A percentile compares a stretch with the other conserved stretches of the same genome.
phyloP scores from a whole-genome alignment of 2,888 invertebrate species.

The Epirrita christyi region DNA sequence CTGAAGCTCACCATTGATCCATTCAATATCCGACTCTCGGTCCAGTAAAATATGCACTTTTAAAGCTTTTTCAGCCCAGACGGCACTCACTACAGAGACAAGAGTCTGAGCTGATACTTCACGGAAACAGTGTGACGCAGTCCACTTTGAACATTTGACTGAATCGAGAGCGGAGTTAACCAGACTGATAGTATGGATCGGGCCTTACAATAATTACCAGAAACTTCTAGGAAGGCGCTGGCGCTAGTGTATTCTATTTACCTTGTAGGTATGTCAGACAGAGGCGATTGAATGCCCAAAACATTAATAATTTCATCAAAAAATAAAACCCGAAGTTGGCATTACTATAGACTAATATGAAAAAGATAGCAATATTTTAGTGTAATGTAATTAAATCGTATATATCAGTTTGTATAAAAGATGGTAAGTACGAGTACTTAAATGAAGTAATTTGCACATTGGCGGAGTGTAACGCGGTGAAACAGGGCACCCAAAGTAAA shows the following conservation, averaged over 20 bases:
- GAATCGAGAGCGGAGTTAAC: slow-evolving; percentile 14
- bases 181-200: slow-evolving; percentile 21
- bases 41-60: neutral
- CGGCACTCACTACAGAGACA: neutral
- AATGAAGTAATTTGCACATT: slow-evolving; percentile 76
- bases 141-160: slow-evolving; percentile 2
- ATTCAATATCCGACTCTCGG: slow-evolving; percentile 6
- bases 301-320: slow-evolving; percentile 7
- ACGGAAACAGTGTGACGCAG: neutral
- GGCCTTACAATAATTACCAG: slow-evolving; percentile 22
- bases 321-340: slow-evolving; percentile 41
- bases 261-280: slow-evolving; percentile 17
- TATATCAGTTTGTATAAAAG: slow-evolving; percentile 82
- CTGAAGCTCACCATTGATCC: slow-evolving; percentile 16
- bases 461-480: slow-evolving; percentile 69
- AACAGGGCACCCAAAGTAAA: slow-evolving; percentile 74
- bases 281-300: slow-evolving; percentile 18
- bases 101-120: neutral
- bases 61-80: neutral
- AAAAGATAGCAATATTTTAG: slow-evolving; percentile 85
- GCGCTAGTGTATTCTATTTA: slow-evolving; percentile 8
- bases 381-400: slow-evolving; percentile 81
- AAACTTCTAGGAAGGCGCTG: slow-evolving; percentile 17
- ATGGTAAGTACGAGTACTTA: slow-evolving; percentile 56
- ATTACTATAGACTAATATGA: slow-evolving; percentile 83